Evolutionary conservation across 2,888 invertebrate species (phyloP), one percentile per base, ranked within the genome.

Genomic region (Desoria tigrina): DNA sequence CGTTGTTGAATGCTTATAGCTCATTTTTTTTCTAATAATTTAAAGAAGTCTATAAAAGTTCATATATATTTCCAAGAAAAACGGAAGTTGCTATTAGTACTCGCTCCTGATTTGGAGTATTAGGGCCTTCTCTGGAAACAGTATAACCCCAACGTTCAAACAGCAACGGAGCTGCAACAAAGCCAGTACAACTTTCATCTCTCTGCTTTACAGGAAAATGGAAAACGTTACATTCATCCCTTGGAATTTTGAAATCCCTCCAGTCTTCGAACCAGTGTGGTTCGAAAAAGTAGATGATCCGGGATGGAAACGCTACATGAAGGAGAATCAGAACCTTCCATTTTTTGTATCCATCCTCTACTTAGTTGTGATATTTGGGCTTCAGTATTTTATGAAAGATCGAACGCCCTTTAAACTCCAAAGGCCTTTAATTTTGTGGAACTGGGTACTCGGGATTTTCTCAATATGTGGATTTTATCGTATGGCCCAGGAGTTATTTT

Each of bases 291-390:
- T 65, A 28, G 65, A 68, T 28, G 61, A 68, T n/a, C 50, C 65
- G 1, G 65, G 65, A 24, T 68, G 68, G 68, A 61, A 68, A 42
- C 39, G 54, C 0, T 68, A n/a, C 51, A 68, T 68, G 68, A 59
- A 61, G 24, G 42, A 50, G 1, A 53, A 68, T 57, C 56, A 56
- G 14, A 58, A 65, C 51, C 58, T 65, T 24, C 68, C 65, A 6
- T 65, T 65, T 28, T 62, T 65, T 45, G 65, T 55, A 16, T 58
- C 65, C 24, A 50, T 61, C 21, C 2, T 90, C 75, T 99, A 98
- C 81, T 92, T 98, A 88, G 85, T 93, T 69, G 85, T 94, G 69
- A 92, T 99, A 78, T 97, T 95, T 81, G 90, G 90, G 72, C 94
- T 94, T 54, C 93, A 94, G 80, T 87, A 90, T 79, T 89, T 90